Evolutionary conservation across 2,797 vertebrate genomes (phyloP).

Genomic region (Huso huso): DNA sequence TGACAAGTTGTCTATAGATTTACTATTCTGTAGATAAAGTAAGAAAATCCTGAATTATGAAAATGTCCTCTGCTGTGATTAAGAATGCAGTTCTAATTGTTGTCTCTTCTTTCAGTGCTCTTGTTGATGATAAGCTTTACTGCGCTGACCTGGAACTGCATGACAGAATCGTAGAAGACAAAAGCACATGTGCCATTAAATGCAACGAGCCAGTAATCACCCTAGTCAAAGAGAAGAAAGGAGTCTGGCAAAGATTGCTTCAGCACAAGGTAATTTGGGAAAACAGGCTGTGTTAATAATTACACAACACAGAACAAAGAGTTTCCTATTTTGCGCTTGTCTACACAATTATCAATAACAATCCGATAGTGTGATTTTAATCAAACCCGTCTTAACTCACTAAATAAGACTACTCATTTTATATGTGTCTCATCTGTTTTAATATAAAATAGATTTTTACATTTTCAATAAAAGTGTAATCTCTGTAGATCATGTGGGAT

Average conservation of each 20-base stretch:
- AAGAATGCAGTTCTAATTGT: neutral
- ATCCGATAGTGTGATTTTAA: too few relatives aligned
- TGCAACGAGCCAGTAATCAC: conserved; percentile 52
- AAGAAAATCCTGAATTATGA: neutral
- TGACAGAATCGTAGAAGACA: conserved; percentile 27
- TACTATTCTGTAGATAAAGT: neutral
- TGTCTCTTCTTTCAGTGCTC: conserved; percentile 32
- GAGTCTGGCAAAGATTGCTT: conserved; percentile 46
- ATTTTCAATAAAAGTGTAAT: too few relatives aligned
- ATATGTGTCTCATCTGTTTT: too few relatives aligned
- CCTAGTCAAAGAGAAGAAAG: conserved; percentile 43
- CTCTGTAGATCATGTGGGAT: too few relatives aligned
- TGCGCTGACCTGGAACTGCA: conserved; percentile 42
- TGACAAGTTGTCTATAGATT: neutral
- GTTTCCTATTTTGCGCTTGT: too few relatives aligned
- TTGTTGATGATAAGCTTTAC: conserved; percentile 35
- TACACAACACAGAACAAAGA: too few relatives aligned
- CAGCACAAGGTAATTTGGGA: conserved; percentile 42
- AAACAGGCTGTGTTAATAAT: too few relatives aligned
- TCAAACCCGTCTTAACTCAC: too few relatives aligned
- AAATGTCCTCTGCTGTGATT: neutral
- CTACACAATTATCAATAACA: too few relatives aligned
- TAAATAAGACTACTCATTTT: too few relatives aligned
- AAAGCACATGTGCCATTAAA: conserved; percentile 47
- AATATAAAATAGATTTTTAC: too few relatives aligned